These are phyloP conservation scores for Rhipidura dahli DNA, from an alignment of 2,113 vertebrate species.

Conservation along the genomic window DNA sequence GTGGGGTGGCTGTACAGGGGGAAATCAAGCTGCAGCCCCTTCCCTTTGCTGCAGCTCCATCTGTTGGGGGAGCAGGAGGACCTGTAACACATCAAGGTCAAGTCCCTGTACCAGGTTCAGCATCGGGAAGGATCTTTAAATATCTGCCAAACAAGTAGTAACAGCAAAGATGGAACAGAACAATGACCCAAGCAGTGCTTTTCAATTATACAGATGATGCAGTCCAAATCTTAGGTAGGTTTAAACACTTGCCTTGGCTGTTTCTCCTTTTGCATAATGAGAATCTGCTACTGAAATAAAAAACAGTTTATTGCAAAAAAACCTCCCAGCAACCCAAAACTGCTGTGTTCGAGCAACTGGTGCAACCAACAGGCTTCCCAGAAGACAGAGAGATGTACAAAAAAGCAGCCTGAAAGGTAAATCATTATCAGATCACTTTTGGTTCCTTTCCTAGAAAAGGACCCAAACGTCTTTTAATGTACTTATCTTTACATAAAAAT, in stretches of 20 bases:
- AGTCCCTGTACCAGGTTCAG: background rate
- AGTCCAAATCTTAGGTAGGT: background rate
- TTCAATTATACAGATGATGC: background rate
- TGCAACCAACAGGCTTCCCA: background rate
- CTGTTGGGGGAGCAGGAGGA: background rate
- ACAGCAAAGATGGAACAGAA: background rate
- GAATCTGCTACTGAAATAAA: slow-evolving; percentile 7
- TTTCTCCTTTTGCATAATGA: background rate
- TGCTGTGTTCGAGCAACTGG: background rate
- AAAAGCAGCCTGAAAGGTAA: background rate
- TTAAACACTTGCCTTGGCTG: background rate
- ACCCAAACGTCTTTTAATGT: background rate
- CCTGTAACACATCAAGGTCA: background rate
- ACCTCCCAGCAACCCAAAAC: background rate
- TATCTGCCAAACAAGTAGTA: background rate
- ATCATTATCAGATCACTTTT: background rate
- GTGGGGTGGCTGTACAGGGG: background rate
- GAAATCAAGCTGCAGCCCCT: background rate
- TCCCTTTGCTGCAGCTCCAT: background rate
- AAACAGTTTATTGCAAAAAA: background rate
- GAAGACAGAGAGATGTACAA: background rate
- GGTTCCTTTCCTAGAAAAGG: background rate
- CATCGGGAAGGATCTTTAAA: background rate
- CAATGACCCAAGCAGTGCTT: background rate
- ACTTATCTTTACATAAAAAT: background rate